Percentiles rank a stretch among this genome's conserved stretches.
Evolutionary conservation across 1,140 invertebrate species (phyloP).

Genomic region (Magallana angulata): DNA sequence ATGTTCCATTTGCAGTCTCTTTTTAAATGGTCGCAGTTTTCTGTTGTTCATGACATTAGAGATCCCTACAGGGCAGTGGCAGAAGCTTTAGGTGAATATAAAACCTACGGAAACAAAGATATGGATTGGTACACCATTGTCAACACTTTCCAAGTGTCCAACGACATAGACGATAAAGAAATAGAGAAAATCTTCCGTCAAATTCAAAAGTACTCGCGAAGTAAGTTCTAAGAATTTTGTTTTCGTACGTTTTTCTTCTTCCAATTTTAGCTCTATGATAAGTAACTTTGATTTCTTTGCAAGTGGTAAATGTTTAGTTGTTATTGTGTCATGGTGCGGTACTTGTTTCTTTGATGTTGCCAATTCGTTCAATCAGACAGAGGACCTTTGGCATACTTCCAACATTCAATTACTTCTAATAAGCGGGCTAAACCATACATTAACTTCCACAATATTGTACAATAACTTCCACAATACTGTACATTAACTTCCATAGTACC

Average conservation of each 20-base stretch:
- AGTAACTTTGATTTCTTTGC: too few relatives aligned
- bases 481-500: too few relatives aligned
- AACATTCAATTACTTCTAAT: too few relatives aligned
- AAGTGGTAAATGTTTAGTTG: too few relatives aligned
- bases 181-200: constrained; percentile 65
- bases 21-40: constrained; percentile 67
- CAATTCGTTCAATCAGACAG: too few relatives aligned
- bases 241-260: neutral
- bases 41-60: constrained; percentile 67
- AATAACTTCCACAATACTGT: too few relatives aligned
- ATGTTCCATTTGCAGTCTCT: constrained; percentile 62
- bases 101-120: neutral
- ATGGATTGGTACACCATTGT: constrained; percentile 58
- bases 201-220: constrained; percentile 68
- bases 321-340: too few relatives aligned
- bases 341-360: too few relatives aligned
- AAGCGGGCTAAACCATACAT: too few relatives aligned
- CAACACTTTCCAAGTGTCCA: constrained; percentile 57
- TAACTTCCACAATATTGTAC: too few relatives aligned
- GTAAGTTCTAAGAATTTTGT: constrained; percentile 47
- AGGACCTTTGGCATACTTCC: too few relatives aligned
- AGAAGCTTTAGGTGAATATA: constrained; percentile 44
- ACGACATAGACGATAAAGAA: constrained; percentile 55
- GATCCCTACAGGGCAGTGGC: constrained; percentile 60
- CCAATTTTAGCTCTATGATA: too few relatives aligned